Percentiles rank a stretch among this genome's conserved stretches.
phyloP scores from a whole-genome alignment of 2,113 vertebrate genomes.

The Isichthys henryi region DNA sequence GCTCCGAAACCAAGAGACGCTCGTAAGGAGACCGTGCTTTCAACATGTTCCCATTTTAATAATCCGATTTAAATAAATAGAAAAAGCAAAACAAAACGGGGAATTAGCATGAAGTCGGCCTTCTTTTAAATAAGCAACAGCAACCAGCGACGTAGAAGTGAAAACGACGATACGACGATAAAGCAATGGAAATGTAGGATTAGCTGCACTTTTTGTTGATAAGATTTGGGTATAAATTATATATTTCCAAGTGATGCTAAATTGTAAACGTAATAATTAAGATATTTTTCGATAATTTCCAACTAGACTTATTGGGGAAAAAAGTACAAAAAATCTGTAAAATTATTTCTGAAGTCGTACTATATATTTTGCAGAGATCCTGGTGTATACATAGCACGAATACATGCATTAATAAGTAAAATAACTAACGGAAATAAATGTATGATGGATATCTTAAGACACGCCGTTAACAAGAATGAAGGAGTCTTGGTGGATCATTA shows the following conservation, averaged over 20 bases:
- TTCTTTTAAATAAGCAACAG: neutral
- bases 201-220: neutral
- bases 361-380: neutral
- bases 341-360: neutral
- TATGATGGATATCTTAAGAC: neutral
- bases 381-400: neutral
- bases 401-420: neutral
- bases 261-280: neutral
- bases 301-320: neutral
- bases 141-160: neutral
- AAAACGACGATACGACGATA: neutral
- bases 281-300: neutral
- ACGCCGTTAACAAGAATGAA: constrained; percentile 33
- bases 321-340: neutral
- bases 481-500: constrained; percentile 43
- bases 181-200: neutral
- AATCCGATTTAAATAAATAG: neutral
- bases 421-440: neutral
- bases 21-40: neutral
- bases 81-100: neutral
- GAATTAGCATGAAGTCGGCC: neutral
- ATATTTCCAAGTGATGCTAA: neutral
- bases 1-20: neutral
- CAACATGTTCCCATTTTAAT: neutral
- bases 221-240: neutral